phyloP scores from a whole-genome alignment of 2,113 vertebrate species.

The Phainopepla nitens region DNA sequence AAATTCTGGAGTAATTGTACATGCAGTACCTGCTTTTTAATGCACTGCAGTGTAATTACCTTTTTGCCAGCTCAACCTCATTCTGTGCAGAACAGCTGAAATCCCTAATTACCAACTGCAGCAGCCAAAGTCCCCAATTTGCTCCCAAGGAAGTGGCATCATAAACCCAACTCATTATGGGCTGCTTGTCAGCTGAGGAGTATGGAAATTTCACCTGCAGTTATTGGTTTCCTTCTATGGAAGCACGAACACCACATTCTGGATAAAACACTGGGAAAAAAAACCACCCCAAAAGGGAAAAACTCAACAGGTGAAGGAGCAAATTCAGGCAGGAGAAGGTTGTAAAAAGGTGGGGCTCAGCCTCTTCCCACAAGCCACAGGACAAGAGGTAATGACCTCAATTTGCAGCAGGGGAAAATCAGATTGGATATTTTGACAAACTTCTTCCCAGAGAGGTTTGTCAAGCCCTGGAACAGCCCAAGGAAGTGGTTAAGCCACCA shows the following conservation, averaged over 20 bases:
- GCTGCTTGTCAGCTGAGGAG: constrained; percentile 24
- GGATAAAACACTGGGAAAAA: not conserved
- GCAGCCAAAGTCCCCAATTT: constrained; percentile 45
- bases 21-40: constrained; percentile 7
- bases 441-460: not conserved
- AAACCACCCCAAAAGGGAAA: not conserved
- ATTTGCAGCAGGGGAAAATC: not conserved
- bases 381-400: not conserved
- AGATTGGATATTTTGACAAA: not conserved
- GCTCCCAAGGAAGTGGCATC: constrained; percentile 24
- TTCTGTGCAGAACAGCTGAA: constrained; percentile 50
- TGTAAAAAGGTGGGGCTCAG: not conserved
- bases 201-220: constrained; percentile 26
- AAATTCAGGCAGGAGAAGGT: too few species aligned
- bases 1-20: constrained; percentile 5
- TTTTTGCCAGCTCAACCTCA: constrained; percentile 54
- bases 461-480: not conserved
- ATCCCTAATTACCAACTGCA: constrained; percentile 62
- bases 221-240: not conserved
- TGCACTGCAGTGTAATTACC: constrained; percentile 40
- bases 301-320: not conserved
- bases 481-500: not conserved
- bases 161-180: constrained; percentile 61
- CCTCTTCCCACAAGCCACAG: not conserved
- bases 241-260: not conserved